Conservation (phyloP, 2,113 vertebrate genomes). For the Bambusicola thoracicus region DNA sequence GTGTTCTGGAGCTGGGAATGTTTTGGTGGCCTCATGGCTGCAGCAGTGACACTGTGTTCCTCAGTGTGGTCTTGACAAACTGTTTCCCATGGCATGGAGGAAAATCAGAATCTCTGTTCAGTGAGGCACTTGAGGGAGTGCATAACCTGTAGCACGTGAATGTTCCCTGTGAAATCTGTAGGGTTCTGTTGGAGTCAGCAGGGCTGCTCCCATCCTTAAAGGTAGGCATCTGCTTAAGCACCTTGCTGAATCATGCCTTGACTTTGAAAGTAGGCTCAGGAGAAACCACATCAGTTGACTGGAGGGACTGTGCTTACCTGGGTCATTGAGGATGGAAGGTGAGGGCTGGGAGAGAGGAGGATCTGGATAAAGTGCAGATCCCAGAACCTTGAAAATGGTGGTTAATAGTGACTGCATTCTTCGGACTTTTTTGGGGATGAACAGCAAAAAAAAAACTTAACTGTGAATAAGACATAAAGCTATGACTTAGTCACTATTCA, state of each 20-base stretch:
- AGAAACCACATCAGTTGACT: slow-evolving; percentile 65
- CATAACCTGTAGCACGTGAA: slow-evolving; percentile 65
- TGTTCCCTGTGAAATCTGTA: slow-evolving; percentile 47
- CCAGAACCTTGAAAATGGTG: not conserved
- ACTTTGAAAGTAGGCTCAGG: slow-evolving; percentile 48
- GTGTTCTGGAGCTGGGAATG: not conserved
- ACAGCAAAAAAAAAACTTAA: too few relatives aligned
- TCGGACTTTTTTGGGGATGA: not conserved
- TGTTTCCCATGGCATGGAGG: slow-evolving; percentile 6
- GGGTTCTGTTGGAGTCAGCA: slow-evolving; percentile 64
- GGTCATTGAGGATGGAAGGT: slow-evolving; percentile 1
- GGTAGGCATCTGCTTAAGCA: slow-evolving; percentile 57
- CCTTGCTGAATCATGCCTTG: slow-evolving; percentile 68
- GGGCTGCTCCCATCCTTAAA: slow-evolving; percentile 64
- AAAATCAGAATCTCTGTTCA: slow-evolving; percentile 29
- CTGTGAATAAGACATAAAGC: not conserved
- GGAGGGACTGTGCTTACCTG: slow-evolving; percentile 24
- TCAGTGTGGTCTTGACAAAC: not conserved
- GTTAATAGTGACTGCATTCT: not conserved
- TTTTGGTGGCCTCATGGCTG: not conserved
- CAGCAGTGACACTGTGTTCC: not conserved
- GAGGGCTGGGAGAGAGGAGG: not conserved
- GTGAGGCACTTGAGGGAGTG: not conserved
- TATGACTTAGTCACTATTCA: slow-evolving; percentile 7
- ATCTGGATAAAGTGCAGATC: not conserved